Conservation (phyloP, 1,140 invertebrate genomes). For the Zaprionus taronus region DNA sequence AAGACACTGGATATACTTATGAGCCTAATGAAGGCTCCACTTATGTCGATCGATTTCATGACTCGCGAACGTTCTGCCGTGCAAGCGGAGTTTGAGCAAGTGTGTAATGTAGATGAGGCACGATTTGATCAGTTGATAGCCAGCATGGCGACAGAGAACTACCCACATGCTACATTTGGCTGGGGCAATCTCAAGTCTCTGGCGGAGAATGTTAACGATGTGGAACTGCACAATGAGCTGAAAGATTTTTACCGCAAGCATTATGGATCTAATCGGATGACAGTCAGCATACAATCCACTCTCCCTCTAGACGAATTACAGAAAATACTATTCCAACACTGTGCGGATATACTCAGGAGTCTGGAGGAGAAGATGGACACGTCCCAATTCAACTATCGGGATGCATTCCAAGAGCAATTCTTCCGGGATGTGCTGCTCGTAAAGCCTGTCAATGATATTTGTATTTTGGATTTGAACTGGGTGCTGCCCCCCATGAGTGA, state of each 20-base stretch:
- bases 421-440: conserved; percentile 90
- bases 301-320: conserved; percentile 91
- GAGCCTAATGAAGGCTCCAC: conserved; percentile 94
- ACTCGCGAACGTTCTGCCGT: conserved; percentile 94
- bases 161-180: conserved; percentile 92
- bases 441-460: conserved; percentile 89
- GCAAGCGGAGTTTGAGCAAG: conserved; percentile 89
- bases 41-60: conserved; percentile 94
- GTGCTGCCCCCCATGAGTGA: conserved; percentile 88
- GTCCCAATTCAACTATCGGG: conserved; percentile 70
- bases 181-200: conserved; percentile 93
- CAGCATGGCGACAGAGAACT: conserved; percentile 87
- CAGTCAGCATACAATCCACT: conserved; percentile 91
- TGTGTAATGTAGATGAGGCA: conserved; percentile 61
- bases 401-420: conserved; percentile 88
- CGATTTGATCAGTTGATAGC: conserved; percentile 89
- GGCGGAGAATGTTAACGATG: conserved; percentile 88
- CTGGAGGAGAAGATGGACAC: conserved; percentile 87
- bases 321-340: conserved; percentile 86
- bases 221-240: conserved; percentile 88
- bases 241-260: conserved; percentile 92
- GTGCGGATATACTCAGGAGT: conserved; percentile 88
- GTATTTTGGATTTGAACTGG: conserved; percentile 91
- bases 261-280: conserved; percentile 96
- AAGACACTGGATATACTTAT: conserved; percentile 93